Conservation (phyloP, 2,113 vertebrate genomes). For the Leptodactylus fuscus region DNA sequence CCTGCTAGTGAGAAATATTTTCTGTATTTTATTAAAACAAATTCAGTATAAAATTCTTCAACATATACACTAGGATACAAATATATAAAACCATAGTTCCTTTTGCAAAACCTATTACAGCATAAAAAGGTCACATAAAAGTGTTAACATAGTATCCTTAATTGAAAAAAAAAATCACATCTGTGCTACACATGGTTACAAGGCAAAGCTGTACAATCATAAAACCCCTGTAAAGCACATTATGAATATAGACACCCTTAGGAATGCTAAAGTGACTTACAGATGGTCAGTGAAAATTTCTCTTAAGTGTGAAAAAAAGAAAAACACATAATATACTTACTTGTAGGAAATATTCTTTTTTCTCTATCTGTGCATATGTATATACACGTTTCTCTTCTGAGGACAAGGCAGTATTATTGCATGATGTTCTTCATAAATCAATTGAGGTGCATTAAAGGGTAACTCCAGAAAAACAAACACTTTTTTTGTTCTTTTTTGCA, state of each 20-base stretch:
- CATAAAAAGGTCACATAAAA: constrained; percentile 29
- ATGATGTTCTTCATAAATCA: too few relatives aligned
- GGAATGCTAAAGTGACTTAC: constrained; percentile 29
- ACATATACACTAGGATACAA: not conserved
- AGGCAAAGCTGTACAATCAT: constrained; percentile 12
- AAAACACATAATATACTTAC: too few relatives aligned
- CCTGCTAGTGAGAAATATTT: not conserved
- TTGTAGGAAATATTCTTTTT: not conserved
- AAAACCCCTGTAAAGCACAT: constrained; percentile 39
- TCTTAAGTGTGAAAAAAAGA: not conserved
- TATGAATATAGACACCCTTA: constrained; percentile 38
- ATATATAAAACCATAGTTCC: not conserved
- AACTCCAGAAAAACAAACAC: not conserved
- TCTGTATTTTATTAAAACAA: not conserved
- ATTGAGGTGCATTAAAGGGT: not conserved
- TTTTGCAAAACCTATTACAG: not conserved
- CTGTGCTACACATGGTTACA: constrained; percentile 28
- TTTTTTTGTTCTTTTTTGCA: too few relatives aligned
- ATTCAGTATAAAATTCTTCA: not conserved
- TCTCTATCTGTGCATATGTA: not conserved
- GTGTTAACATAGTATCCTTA: not conserved
- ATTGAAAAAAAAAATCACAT: constrained; percentile 27
- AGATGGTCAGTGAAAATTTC: constrained; percentile 9
- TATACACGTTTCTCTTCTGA: not conserved
- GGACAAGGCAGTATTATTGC: not conserved